Evolutionary conservation across 2,888 invertebrate genomes (phyloP), one percentile per base, ranked within the genome.

Genomic region (Piscicola geometra): DNA sequence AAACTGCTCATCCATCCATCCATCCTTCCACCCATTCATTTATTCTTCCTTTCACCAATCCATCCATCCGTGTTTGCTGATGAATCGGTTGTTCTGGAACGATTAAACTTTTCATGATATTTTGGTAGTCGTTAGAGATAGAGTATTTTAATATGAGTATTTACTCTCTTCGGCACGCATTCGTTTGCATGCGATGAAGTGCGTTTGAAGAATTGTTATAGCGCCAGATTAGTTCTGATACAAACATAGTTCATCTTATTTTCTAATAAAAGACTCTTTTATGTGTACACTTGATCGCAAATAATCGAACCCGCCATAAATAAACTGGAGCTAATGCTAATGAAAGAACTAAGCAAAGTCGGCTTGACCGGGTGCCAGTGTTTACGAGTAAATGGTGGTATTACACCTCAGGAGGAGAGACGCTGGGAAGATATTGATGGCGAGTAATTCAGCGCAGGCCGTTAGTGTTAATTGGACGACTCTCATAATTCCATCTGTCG

Each of bases 401-500:
- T 47, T 47, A 21, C 50, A 47, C 50, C 9, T 47, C 50, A 15
- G 9, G 9, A 9, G 60, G 21, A 56, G 21, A 21, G 15, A 5
- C 21, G 3, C 15, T 18, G 21, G 12, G 60, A 56, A 5, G n/a
- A 25, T 56, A 56, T 25, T 3, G 25, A 5, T 56, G 25, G 60
- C n/a, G 21, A 56, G 5, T 25, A 56, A 56, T 56, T 56, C 25
- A 56, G 25, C 60, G n/a, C 15, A 41, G 60, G 60, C 25, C 60
- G 3, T 56, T 56, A 56, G 25, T 56, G 60, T 25, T 56, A 25
- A 56, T 56, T 56, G 60, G 3, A 25, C n/a, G 60, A n/a, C 25
- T 56, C 25, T 56, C 21, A 56, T 56, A 56, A 56, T 56, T 56
- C 60, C 60, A 56, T 56, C 60, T 56, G 60, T 56, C 60, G 60